Evolutionary conservation across 2,797 vertebrate species (phyloP), one percentile per base, ranked within the genome.

Genomic region (Poecilia velifera): DNA sequence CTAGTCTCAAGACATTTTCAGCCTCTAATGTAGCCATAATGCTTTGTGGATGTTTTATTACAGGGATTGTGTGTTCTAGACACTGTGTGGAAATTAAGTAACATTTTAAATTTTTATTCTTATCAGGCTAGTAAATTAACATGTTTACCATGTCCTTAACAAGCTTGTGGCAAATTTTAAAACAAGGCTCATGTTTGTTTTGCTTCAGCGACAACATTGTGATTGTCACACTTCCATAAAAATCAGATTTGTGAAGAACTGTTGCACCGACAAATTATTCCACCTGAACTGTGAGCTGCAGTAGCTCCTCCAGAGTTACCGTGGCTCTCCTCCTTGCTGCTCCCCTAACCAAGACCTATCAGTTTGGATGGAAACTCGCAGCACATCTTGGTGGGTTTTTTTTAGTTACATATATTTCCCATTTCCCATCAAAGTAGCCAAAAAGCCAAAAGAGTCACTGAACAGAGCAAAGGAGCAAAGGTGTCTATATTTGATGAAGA

Each of bases 371-470:
- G 55, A 59, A 28, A 59, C n/a, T 5, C 13, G 12, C 55, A 59
- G 55, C 4, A 14, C n/a, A 31, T 59, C n/a, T 31, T 6, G 25
- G 1, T 28, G 53, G 0, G 2, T 10, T 55, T 8, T 12, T n/a
- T 25, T 57, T 51, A 51, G 20, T 7, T 51, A 22, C 49, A 53
- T 4, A 28, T 57, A n/a, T n/a, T 55, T 55, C 25, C 1, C 68
- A 84, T 91, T 92, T 90, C 80, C 22, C 83, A 88, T 75, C 86
- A 91, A 90, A 93, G 89, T 92, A 92, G 91, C 92, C 91, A 92
- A 92, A 92, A 92, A 89, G 80, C 84, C 76, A 76, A 81, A 82
- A 82, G 85, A 86, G 81, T 85, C 76, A 53, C 62, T 18, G 76
- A 73, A 70, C 16, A 64, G 39, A 72, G 39, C 0, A 66, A 74